Evolutionary conservation across 2,113 vertebrate genomes (phyloP).

Genomic region (Crypturellus undulatus): DNA sequence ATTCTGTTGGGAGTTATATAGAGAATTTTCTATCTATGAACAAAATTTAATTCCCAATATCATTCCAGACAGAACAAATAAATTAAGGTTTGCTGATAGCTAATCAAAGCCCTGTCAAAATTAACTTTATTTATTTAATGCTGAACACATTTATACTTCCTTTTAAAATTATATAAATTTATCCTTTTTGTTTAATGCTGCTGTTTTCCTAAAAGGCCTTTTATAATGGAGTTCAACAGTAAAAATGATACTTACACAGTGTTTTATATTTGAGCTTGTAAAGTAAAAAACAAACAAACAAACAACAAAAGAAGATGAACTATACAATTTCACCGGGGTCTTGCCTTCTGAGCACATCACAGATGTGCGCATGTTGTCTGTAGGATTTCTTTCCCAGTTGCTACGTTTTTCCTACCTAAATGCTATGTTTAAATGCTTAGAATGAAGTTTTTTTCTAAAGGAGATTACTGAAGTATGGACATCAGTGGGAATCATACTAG

Average conservation of each 20-base stretch:
- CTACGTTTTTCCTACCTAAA: slow-evolving; percentile 9
- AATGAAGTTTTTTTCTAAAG: slow-evolving; percentile 48
- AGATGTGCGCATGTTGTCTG: slow-evolving; percentile 29
- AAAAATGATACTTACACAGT: neutral
- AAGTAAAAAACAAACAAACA: neutral
- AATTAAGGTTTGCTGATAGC: slow-evolving; percentile 20
- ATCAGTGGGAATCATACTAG: neutral
- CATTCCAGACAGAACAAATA: neutral
- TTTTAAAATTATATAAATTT: neutral
- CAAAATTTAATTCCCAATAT: neutral
- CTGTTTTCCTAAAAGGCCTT: neutral
- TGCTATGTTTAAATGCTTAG: slow-evolving; percentile 8
- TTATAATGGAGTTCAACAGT: neutral
- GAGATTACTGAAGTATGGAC: slow-evolving; percentile 25
- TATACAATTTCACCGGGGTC: neutral
- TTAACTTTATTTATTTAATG: neutral
- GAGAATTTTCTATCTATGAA: neutral
- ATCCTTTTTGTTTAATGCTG: neutral
- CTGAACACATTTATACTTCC: neutral
- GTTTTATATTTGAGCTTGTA: neutral
- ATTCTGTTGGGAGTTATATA: neutral
- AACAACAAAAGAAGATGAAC: neutral
- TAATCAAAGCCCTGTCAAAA: neutral
- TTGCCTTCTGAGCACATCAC: slow-evolving; percentile 30
- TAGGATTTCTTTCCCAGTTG: slow-evolving; percentile 21